Percentiles rank a stretch among this genome's conserved stretches.
Evolutionary conservation across 1,140 invertebrate species (phyloP).

Genomic region (Phymastichus coffea): DNA sequence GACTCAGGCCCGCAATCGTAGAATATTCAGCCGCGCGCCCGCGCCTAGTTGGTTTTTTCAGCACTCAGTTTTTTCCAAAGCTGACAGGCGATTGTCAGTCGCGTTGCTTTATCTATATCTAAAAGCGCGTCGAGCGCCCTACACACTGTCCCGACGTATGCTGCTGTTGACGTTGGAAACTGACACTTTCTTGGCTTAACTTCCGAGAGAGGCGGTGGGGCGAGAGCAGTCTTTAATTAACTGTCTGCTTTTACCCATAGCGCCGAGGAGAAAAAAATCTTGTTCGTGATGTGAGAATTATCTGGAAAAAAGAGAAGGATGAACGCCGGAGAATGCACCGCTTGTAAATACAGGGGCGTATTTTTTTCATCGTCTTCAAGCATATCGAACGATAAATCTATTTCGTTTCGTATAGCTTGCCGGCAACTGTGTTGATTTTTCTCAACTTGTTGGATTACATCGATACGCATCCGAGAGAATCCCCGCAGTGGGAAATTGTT

Average conservation of each 20-base stretch:
- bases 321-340: not conserved
- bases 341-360: not conserved
- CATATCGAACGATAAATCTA: not conserved
- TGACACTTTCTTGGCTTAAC: slow-evolving; percentile 16
- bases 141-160: not conserved
- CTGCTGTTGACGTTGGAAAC: slow-evolving; percentile 19
- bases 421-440: too few relatives aligned
- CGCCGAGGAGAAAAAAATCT: slow-evolving; percentile 1
- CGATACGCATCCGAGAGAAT: too few relatives aligned
- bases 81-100: slow-evolving; percentile 11
- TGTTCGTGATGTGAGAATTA: not conserved
- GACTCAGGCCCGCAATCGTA: slow-evolving; percentile 6
- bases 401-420: not conserved
- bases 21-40: slow-evolving; percentile 1
- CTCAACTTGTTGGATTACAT: too few relatives aligned
- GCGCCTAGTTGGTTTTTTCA: not conserved
- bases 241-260: not conserved
- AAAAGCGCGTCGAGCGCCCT: not conserved
- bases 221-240: slow-evolving; percentile 11
- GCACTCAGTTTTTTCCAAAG: not conserved
- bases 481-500: too few relatives aligned
- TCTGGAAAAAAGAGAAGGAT: not conserved
- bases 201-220: too few relatives aligned
- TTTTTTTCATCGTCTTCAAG: not conserved
- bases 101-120: slow-evolving; percentile 9